phyloP scores from a whole-genome alignment of 2,888 invertebrate species.

The Epicampocera succincta region DNA sequence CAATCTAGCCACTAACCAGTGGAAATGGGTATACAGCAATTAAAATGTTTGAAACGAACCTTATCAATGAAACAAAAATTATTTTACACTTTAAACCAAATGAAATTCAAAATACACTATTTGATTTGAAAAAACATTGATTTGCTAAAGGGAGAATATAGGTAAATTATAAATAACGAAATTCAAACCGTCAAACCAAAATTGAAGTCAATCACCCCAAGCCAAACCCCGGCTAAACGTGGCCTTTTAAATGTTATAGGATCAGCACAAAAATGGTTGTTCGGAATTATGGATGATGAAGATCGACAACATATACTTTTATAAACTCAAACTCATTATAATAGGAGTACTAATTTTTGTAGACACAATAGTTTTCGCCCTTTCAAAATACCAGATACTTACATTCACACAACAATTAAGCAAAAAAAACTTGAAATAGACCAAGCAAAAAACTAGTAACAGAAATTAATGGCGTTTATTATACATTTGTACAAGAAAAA shows the following conservation, averaged over 20 bases:
- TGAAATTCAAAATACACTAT: background rate
- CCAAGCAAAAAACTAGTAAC: slow-evolving; percentile 1
- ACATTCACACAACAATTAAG: too few species aligned
- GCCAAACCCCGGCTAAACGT: background rate
- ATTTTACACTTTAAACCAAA: background rate
- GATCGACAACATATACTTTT: too few species aligned
- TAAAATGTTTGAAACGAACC: background rate
- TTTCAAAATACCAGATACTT: background rate
- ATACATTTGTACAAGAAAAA: slow-evolving; percentile 9
- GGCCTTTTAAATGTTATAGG: background rate
- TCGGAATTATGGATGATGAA: background rate
- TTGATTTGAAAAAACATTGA: background rate
- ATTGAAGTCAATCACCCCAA: background rate
- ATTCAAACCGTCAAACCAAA: background rate
- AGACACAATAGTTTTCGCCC: too few species aligned
- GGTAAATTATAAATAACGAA: background rate
- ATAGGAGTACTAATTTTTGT: too few species aligned
- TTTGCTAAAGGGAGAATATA: background rate
- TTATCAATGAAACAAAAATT: background rate
- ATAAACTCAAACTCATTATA: too few species aligned
- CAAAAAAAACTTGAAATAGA: background rate
- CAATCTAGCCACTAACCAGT: slow-evolving; percentile 1
- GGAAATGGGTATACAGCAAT: slow-evolving; percentile 6
- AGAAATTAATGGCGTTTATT: background rate
- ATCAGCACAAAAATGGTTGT: background rate